These are phyloP conservation scores for Phodopus roborovskii DNA, from an alignment of 2,113 vertebrate genomes.

Conservation along the genomic window DNA sequence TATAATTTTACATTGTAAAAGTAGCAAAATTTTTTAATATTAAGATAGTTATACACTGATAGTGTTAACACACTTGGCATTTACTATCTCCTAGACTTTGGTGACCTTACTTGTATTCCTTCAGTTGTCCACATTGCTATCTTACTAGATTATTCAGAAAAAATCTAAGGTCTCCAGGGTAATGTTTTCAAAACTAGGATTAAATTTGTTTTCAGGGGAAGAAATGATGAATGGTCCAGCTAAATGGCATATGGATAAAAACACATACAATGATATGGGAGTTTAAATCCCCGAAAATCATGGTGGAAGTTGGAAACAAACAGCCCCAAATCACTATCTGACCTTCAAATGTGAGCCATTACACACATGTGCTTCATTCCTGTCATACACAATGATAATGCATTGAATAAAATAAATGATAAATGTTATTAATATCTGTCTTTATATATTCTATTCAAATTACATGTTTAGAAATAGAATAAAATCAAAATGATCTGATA, in stretches of 20 bases:
- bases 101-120: background rate
- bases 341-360: background rate
- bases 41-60: background rate
- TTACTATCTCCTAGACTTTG: background rate
- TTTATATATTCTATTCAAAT: background rate
- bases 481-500: background rate
- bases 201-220: background rate
- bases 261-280: background rate
- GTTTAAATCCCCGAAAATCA: background rate
- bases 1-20: background rate
- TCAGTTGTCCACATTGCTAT: background rate
- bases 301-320: background rate
- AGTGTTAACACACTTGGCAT: background rate
- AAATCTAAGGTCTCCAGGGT: background rate
- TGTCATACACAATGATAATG: background rate
- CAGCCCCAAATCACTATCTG: no score
- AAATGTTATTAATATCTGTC: background rate
- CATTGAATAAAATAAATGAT: no score
- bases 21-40: background rate
- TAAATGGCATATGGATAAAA: background rate
- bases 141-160: background rate
- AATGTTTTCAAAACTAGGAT: background rate
- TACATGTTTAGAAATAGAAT: background rate
- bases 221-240: background rate
- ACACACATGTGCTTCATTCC: background rate